A percentile compares a stretch with the other conserved stretches of the same genome.
Evolutionary conservation across 2,888 invertebrate species (phyloP).

Genomic region (Stramonita haemastoma): DNA sequence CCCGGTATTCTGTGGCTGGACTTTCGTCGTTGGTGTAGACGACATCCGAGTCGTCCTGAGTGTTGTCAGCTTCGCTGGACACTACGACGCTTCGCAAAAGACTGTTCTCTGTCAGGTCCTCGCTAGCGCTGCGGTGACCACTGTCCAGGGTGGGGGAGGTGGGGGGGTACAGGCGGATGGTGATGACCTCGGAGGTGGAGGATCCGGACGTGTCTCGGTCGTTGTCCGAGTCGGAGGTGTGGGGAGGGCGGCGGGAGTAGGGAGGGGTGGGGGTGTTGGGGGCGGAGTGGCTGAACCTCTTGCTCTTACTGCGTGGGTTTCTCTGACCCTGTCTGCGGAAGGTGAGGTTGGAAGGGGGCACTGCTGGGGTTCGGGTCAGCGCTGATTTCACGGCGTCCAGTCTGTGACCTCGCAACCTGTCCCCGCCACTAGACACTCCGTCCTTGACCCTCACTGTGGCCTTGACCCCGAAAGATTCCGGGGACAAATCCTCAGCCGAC

Average conservation of each 20-base stretch:
- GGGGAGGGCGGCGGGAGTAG: not conserved
- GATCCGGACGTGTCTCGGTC: slow-evolving; percentile 39
- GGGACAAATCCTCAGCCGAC: not conserved
- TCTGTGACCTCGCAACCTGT: not conserved
- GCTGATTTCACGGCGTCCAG: slow-evolving; percentile 8
- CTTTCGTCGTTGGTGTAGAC: slow-evolving; percentile 41
- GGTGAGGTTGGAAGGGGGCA: not conserved
- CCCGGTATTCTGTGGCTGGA: slow-evolving; percentile 19
- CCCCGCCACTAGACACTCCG: not conserved
- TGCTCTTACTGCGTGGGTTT: not conserved
- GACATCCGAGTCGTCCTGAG: slow-evolving; percentile 45
- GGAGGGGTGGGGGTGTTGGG: slow-evolving; percentile 17
- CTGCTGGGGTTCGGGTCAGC: slow-evolving; percentile 32
- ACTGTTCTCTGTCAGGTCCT: slow-evolving; percentile 34
- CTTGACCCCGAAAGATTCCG: not conserved
- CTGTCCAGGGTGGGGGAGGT: slow-evolving; percentile 11
- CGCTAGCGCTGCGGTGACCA: slow-evolving; percentile 31
- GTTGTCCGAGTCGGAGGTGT: slow-evolving; percentile 35
- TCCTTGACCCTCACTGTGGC: not conserved
- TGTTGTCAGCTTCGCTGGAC: slow-evolving; percentile 51
- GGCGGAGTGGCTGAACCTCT: not conserved
- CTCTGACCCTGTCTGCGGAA: not conserved
- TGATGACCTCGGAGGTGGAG: slow-evolving; percentile 46
- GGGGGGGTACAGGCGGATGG: slow-evolving; percentile 48
- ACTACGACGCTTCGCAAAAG: slow-evolving; percentile 48